Percentiles rank a stretch among this genome's conserved stretches.
These are phyloP conservation scores for Glaucidium brasilianum DNA, from an alignment of 2,113 vertebrate species.

Conservation along the genomic window DNA sequence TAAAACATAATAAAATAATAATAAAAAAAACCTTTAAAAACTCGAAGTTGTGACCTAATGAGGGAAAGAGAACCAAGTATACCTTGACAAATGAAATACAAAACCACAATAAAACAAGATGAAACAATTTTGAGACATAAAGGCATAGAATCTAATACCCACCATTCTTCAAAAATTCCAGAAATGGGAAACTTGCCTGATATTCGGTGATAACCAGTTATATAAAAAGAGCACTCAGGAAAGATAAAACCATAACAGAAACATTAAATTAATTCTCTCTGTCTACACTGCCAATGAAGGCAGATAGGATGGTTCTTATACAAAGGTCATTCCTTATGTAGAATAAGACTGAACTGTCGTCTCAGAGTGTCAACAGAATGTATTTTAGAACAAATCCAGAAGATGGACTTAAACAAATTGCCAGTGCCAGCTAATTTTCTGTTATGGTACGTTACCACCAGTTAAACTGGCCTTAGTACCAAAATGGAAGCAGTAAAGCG, in stretches of 20 bases:
- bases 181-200: constrained; percentile 28
- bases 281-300: not conserved
- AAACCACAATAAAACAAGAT: not conserved
- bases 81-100: not conserved
- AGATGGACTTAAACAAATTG: not conserved
- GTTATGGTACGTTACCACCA: not conserved
- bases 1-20: not conserved
- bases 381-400: not conserved
- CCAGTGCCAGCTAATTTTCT: not conserved
- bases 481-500: not conserved
- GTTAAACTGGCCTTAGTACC: not conserved
- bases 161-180: constrained; percentile 6
- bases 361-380: not conserved
- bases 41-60: not conserved
- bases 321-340: not conserved
- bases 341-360: not conserved
- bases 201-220: constrained; percentile 1
- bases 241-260: constrained; percentile 28
- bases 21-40: not conserved
- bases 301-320: not conserved
- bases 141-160: not conserved
- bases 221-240: not conserved
- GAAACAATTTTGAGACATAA: constrained; percentile 1
- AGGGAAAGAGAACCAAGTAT: not conserved
- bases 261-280: constrained; percentile 13